A percentile compares a stretch with the other conserved stretches of the same genome.
Evolutionary conservation across 2,113 vertebrate genomes (phyloP).

Genomic region (Balaenoptera acutorostrata): DNA sequence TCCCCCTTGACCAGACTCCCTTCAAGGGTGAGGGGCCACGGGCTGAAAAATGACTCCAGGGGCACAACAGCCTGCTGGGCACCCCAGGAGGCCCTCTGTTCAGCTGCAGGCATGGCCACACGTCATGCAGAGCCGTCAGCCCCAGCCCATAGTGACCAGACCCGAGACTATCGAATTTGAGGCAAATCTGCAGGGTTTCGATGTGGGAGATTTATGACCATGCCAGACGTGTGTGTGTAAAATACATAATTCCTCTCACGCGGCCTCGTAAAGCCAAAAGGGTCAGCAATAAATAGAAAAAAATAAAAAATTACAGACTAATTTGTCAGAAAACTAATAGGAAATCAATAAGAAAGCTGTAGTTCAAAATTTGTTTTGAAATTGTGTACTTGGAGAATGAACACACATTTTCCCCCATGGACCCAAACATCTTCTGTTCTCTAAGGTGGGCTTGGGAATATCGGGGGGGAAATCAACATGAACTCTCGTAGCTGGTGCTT

Average conservation of each 20-base stretch:
- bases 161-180: background rate
- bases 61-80: background rate
- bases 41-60: background rate
- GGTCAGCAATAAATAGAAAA: slow-evolving; percentile 35
- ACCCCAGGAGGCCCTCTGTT: too few species aligned
- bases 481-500: too few species aligned
- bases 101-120: rapidly evolving
- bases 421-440: rapidly evolving
- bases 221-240: background rate
- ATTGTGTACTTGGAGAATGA: background rate
- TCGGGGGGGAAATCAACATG: rapidly evolving
- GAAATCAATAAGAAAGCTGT: background rate
- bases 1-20: background rate
- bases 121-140: rapidly evolving
- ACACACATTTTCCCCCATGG: background rate
- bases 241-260: slow-evolving; percentile 37
- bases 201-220: slow-evolving; percentile 48
- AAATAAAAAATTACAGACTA: slow-evolving; percentile 19
- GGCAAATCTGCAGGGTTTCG: background rate
- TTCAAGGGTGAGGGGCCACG: background rate
- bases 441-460: background rate
- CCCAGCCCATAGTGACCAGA: background rate
- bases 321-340: slow-evolving; percentile 63
- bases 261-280: slow-evolving; percentile 22
- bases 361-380: slow-evolving; percentile 29